These are phyloP conservation scores for Ennomos quercinarius DNA, from an alignment of 2,888 invertebrate genomes.

Conservation along the genomic window DNA sequence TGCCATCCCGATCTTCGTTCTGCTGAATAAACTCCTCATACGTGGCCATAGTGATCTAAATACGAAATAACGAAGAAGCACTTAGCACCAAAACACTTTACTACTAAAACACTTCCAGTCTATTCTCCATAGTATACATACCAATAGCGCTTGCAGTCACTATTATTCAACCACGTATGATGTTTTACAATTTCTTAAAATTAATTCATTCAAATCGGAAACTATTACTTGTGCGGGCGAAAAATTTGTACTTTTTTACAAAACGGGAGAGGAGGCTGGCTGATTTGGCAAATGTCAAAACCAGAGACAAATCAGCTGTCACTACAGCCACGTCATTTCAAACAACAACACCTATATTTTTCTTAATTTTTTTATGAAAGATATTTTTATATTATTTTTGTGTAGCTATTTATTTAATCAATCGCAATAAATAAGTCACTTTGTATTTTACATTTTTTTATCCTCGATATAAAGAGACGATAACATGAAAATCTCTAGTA, in stretches of 20 bases:
- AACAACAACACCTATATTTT: too few species aligned
- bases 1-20: conserved; percentile 98
- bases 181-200: conserved; percentile 44
- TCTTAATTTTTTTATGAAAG: not conserved
- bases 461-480: too few species aligned
- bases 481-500: conserved; percentile 38
- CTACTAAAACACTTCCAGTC: conserved; percentile 29
- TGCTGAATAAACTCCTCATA: conserved; percentile 99
- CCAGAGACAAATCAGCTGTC: conserved; percentile 79
- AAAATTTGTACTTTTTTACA: conserved; percentile 52
- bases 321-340: conserved; percentile 81
- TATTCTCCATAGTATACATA: conserved; percentile 52
- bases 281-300: conserved; percentile 83
- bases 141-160: conserved; percentile 57
- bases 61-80: conserved; percentile 50
- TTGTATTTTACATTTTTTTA: too few species aligned
- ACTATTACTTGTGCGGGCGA: conserved; percentile 32
- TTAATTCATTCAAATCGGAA: conserved; percentile 65
- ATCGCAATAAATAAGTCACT: too few species aligned
- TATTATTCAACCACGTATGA: conserved; percentile 49
- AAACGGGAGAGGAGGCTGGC: conserved; percentile 64
- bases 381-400: not conserved
- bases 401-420: not conserved
- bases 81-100: conserved; percentile 38
- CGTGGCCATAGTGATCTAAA: conserved; percentile 89